Evolutionary conservation across 2,797 vertebrate genomes (phyloP), one percentile per base, ranked within the genome.

Genomic region (Labroides dimidiatus): DNA sequence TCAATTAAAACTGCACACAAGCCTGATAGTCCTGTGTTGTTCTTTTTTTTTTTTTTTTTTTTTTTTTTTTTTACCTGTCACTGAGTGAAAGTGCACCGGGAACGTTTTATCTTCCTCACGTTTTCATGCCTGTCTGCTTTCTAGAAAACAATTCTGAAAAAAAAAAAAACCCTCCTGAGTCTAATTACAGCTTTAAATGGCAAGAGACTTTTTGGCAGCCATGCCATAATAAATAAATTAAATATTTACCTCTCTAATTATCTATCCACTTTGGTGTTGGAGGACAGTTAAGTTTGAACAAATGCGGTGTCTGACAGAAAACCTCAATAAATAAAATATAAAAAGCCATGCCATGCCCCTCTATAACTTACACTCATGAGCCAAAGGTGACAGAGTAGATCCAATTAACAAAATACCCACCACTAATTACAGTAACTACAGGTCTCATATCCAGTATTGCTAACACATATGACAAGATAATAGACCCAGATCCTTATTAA

Each of bases 151-250:
- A 75, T 73, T 68, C 61, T 79, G 62, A 53, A 81, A 80, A 80
- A 80, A 57, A 80, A 63, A 80, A 73, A 81, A 76, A n/a, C n/a
- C n/a, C 66, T 82, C 71, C 60, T 19, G 64, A 84, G 70, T 82
- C 91, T 93, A 94, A 94, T 94, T 94, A 92, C 86, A 82, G 77
- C 42, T 48, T 43, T 62, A 47, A 58, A 74, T 77, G 78, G 70
- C 78, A 61, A 43, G 75, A 85, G 69, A 78, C 56, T 16, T 17
- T 66, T 67, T 62, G 78, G 70, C 84, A 86, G 72, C 56, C 43
- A 58, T 48, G 64, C 53, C 56, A 61, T 55, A 52, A 66, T 67
- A 51, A 75, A 75, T 84, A 56, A 43, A 62, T 62, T 44, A 9
- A 73, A 24, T 68, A 73, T 63, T 68, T 59, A 64, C 17, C 45